phyloP scores from a whole-genome alignment of 2,113 vertebrate genomes.

The Phaethon lepturus region DNA sequence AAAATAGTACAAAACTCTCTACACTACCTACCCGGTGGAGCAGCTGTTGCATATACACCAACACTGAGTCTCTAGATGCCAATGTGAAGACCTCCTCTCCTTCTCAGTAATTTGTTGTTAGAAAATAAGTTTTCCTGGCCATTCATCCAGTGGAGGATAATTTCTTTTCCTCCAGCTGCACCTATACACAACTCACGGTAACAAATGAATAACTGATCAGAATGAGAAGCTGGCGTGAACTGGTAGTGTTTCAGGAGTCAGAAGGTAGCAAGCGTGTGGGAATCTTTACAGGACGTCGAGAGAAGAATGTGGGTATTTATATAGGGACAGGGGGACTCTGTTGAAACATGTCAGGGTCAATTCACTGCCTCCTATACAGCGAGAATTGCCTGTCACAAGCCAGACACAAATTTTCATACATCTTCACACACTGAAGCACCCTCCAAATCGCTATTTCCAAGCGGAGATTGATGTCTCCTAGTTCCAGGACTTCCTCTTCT shows the following conservation, averaged over 20 bases:
- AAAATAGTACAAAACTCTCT: background rate
- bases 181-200: rapidly evolving
- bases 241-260: background rate
- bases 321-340: rapidly evolving
- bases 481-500: background rate
- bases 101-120: rapidly evolving
- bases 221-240: background rate
- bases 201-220: background rate
- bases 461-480: background rate
- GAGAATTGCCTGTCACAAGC: rapidly evolving
- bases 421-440: rapidly evolving
- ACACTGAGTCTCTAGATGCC: rapidly evolving
- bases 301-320: background rate
- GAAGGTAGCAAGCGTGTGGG: rapidly evolving
- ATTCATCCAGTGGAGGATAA: background rate
- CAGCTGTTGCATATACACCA: background rate
- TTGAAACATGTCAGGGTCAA: rapidly evolving
- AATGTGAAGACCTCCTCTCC: rapidly evolving
- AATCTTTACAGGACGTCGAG: background rate
- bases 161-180: background rate
- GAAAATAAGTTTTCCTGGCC: background rate
- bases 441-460: rapidly evolving
- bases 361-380: rapidly evolving
- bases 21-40: rapidly evolving
- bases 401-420: background rate